These are phyloP conservation scores for Mirounga angustirostris DNA, from an alignment of 2,113 vertebrate genomes.

Conservation along the genomic window DNA sequence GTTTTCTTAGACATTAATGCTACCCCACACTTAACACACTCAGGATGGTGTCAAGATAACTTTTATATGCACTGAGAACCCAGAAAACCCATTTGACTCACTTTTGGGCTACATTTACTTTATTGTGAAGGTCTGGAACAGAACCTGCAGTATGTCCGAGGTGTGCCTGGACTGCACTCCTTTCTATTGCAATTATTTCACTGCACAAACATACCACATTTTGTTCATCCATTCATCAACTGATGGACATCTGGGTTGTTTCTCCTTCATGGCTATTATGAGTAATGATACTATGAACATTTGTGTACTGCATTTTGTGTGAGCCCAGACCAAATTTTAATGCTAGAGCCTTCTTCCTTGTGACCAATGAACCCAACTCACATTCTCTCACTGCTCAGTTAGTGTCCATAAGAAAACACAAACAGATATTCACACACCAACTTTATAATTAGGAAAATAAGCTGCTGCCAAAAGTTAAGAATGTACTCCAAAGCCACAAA, in stretches of 20 bases:
- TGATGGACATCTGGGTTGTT: not conserved
- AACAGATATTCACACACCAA: not conserved
- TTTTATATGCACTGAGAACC: not conserved
- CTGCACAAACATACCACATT: not conserved
- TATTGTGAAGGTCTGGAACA: not conserved
- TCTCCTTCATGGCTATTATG: not conserved
- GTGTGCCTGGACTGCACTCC: not conserved
- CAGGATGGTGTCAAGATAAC: not conserved
- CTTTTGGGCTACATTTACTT: not conserved
- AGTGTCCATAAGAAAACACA: not conserved
- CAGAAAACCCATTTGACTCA: not conserved
- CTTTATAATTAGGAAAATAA: slow-evolving; percentile 10
- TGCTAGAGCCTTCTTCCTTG: not conserved
- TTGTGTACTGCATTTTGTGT: not conserved
- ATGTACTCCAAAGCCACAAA: not conserved
- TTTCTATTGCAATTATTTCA: not conserved
- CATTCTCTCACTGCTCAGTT: not conserved
- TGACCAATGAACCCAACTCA: not conserved
- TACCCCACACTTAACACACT: not conserved
- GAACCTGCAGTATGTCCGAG: not conserved
- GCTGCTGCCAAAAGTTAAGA: not conserved
- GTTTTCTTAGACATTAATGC: too few relatives aligned
- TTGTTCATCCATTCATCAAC: not conserved
- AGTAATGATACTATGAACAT: not conserved
- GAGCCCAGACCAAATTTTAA: not conserved